Percentiles rank a stretch among this genome's conserved stretches.
Evolutionary conservation across 2,797 vertebrate species (phyloP).

Genomic region (Harpagifer antarcticus): DNA sequence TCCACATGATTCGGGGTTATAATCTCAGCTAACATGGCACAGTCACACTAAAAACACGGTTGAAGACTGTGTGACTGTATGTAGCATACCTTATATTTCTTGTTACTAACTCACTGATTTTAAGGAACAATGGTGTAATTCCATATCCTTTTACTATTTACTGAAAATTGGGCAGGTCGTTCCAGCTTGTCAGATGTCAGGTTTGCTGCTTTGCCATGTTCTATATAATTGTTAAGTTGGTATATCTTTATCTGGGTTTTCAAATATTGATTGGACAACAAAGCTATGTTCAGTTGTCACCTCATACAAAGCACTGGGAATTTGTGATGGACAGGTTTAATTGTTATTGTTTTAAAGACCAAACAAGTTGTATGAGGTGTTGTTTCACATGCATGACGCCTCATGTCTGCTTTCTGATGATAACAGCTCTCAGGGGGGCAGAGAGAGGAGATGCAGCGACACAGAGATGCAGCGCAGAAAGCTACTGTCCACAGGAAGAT

Average conservation of each 20-base stretch:
- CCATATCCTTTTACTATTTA: not conserved
- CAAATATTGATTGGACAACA: not conserved
- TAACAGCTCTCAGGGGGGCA: constrained; percentile 76
- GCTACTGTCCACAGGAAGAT: constrained; percentile 41
- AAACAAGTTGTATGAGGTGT: not conserved
- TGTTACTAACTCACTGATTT: not conserved
- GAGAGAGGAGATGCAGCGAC: constrained; percentile 76
- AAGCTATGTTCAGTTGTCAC: not conserved
- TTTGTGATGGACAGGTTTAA: not conserved
- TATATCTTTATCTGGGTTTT: not conserved
- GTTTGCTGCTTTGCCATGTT: not conserved
- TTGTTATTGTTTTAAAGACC: not conserved
- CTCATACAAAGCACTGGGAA: not conserved
- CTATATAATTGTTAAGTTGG: not conserved
- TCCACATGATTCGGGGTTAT: no score
- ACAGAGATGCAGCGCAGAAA: constrained; percentile 66
- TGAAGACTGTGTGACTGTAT: not conserved
- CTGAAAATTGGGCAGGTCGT: not conserved
- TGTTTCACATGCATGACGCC: not conserved
- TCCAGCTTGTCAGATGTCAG: not conserved
- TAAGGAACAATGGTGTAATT: no score
- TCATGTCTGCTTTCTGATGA: constrained; percentile 40
- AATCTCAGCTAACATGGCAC: not conserved
- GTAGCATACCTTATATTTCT: not conserved
- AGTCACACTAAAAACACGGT: not conserved